Evolutionary conservation across 2,797 vertebrate genomes (phyloP).

Genomic region (Myotis pilosus): DNA sequence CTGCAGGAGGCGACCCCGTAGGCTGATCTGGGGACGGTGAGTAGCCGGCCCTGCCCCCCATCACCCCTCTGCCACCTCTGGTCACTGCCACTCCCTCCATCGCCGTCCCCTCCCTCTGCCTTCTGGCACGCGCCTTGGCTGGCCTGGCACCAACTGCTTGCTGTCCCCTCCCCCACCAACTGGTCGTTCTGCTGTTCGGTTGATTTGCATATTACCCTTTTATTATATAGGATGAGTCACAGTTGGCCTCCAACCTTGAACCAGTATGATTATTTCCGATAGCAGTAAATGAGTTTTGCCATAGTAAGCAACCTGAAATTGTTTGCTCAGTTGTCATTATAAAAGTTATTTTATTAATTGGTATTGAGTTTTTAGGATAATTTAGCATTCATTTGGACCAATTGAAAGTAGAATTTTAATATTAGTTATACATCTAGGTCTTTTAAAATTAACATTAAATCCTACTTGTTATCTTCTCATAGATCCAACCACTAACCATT

Average conservation of each 20-base stretch:
- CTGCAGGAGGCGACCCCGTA: too few relatives aligned
- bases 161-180: too few relatives aligned
- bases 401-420: not conserved
- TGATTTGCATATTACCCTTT: too few relatives aligned
- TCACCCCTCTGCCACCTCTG: too few relatives aligned
- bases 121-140: too few relatives aligned
- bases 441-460: not conserved
- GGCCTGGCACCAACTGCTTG: too few relatives aligned
- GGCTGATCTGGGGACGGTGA: fast-evolving
- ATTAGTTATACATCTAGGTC: not conserved
- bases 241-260: not conserved
- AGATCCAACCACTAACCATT: not conserved
- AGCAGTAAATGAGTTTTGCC: not conserved
- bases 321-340: not conserved
- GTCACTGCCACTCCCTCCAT: too few relatives aligned
- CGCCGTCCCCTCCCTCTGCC: too few relatives aligned
- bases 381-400: not conserved
- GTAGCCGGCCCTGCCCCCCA: fast-evolving
- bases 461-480: not conserved
- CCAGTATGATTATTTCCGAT: not conserved
- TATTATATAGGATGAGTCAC: not conserved
- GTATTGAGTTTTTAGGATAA: not conserved
- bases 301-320: not conserved
- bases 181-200: too few relatives aligned
- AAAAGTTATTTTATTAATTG: not conserved